Percentiles rank a stretch among this genome's conserved stretches.
Evolutionary conservation across 2,888 invertebrate species (phyloP).

Genomic region (Hyalella azteca): DNA sequence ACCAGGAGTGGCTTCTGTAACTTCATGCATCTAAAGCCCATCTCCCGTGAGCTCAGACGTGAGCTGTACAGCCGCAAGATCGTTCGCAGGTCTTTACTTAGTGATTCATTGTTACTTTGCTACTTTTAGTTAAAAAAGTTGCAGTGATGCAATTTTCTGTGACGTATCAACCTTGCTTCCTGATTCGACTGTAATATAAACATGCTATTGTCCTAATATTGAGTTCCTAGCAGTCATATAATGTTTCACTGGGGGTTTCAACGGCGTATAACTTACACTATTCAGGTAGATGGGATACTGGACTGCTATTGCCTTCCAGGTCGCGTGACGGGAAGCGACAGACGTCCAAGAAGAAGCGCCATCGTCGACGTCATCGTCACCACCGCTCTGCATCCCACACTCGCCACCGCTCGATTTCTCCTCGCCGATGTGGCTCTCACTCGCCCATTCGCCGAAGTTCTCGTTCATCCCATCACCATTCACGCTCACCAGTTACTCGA

Average conservation of each 20-base stretch:
- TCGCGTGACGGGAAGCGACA: background rate
- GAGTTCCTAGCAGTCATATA: too few species aligned
- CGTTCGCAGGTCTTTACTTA: conserved; percentile 68
- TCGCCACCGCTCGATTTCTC: background rate
- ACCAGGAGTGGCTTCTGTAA: conserved; percentile 96
- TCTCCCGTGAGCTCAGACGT: conserved; percentile 90
- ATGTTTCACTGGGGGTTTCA: too few species aligned
- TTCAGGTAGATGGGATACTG: background rate
- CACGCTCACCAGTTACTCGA: background rate
- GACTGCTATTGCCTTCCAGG: background rate
- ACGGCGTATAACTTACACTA: too few species aligned
- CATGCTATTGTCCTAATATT: too few species aligned
- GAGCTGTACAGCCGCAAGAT: conserved; percentile 67
- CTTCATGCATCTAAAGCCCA: conserved; percentile 99
- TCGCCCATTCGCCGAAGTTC: conserved; percentile 7
- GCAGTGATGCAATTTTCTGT: too few species aligned
- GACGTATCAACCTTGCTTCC: too few species aligned
- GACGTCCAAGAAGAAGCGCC: background rate
- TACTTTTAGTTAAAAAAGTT: too few species aligned
- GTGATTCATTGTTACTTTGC: too few species aligned
- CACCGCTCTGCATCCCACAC: background rate
- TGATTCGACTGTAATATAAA: too few species aligned
- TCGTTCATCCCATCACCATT: background rate
- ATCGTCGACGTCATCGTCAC: background rate
- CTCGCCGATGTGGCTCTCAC: background rate